Percentiles rank a stretch among this genome's conserved stretches.
phyloP scores from a whole-genome alignment of 2,113 vertebrate species.

The Oncorhynchus nerka region DNA sequence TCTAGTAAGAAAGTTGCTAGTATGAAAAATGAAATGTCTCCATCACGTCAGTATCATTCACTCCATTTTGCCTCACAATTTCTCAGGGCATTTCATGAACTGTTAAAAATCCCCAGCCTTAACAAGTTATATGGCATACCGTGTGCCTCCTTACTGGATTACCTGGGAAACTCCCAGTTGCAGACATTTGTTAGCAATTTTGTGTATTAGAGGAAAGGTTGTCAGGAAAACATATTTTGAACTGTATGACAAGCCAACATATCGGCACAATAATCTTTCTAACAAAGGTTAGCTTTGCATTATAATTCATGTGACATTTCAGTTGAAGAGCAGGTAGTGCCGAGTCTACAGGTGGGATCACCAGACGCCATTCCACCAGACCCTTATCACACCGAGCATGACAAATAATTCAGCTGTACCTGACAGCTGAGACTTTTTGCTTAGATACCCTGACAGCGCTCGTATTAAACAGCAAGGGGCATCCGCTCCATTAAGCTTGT shows the following conservation, averaged over 20 bases:
- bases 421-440: conserved; percentile 77
- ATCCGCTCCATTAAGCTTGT: conserved; percentile 81
- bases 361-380: conserved; percentile 47
- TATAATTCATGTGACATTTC: conserved; percentile 70
- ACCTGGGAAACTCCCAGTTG: no score
- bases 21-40: neutral
- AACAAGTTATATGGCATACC: no score
- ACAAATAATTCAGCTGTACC: conserved; percentile 77
- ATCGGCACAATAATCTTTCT: conserved; percentile 58
- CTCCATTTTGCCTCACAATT: no score
- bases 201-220: conserved; percentile 20
- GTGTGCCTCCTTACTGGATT: no score
- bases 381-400: conserved; percentile 71
- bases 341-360: conserved; percentile 50
- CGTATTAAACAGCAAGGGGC: conserved; percentile 77
- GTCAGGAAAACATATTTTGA: conserved; percentile 30
- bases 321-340: neutral
- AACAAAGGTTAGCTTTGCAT: conserved; percentile 71
- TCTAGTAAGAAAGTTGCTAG: neutral
- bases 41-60: neutral
- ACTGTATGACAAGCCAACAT: conserved; percentile 47
- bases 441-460: conserved; percentile 77
- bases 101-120: no score
- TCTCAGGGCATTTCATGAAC: no score
- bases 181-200: conserved; percentile 10